These are phyloP conservation scores for Drosophila teissieri DNA, from an alignment of 1,140 invertebrate species.

Conservation along the genomic window DNA sequence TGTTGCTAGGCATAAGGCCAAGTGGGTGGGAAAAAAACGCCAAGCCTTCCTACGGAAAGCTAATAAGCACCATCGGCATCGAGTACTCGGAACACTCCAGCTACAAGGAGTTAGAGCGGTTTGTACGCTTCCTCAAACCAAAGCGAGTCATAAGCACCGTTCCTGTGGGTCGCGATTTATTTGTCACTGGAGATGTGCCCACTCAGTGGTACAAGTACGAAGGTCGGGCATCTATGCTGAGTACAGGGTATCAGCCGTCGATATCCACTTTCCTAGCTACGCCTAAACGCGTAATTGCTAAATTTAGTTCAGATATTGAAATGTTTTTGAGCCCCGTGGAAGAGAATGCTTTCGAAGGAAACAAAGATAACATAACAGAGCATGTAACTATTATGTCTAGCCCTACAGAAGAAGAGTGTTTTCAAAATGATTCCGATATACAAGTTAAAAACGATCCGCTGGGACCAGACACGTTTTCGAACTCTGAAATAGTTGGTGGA, in stretches of 20 bases:
- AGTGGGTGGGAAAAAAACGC: slow-evolving; percentile 81
- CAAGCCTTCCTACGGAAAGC: slow-evolving; percentile 69
- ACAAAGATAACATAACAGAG: neutral
- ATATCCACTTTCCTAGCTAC: slow-evolving; percentile 52
- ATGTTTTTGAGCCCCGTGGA: slow-evolving; percentile 52
- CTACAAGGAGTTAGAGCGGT: slow-evolving; percentile 75
- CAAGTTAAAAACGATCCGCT: slow-evolving; percentile 1
- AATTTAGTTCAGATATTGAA: neutral
- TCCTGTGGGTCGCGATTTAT: slow-evolving; percentile 56
- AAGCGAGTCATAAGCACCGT: slow-evolving; percentile 76
- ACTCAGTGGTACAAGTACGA: slow-evolving; percentile 66
- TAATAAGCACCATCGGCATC: slow-evolving; percentile 73
- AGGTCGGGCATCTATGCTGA: slow-evolving; percentile 40
- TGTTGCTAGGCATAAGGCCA: slow-evolving; percentile 71
- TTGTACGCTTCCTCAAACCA: slow-evolving; percentile 79
- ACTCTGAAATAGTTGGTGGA: neutral
- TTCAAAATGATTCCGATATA: neutral
- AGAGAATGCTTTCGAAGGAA: neutral
- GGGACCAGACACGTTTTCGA: neutral
- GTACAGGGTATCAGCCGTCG: slow-evolving; percentile 57
- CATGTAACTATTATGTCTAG: slow-evolving; percentile 18
- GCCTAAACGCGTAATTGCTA: slow-evolving; percentile 1
- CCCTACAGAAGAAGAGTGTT: neutral
- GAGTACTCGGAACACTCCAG: slow-evolving; percentile 84
- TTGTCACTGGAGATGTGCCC: slow-evolving; percentile 63